Percentiles rank a stretch among this genome's conserved stretches.
These are phyloP conservation scores for Tetragonisca angustula DNA, from an alignment of 2,888 invertebrate genomes.

Conservation along the genomic window DNA sequence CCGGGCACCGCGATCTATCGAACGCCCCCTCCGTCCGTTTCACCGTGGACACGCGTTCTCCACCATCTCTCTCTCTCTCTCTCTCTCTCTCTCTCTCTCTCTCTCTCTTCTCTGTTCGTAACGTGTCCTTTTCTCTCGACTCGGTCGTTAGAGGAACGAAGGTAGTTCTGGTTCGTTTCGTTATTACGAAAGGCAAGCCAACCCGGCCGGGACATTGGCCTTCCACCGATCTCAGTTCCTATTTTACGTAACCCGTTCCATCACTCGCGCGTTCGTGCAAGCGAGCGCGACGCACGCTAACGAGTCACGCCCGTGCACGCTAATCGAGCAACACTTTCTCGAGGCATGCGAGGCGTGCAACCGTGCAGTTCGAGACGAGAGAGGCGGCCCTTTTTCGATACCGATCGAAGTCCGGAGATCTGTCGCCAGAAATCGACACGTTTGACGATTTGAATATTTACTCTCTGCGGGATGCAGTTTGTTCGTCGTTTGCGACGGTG, in stretches of 20 bases:
- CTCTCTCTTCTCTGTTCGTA: too few relatives aligned
- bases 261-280: conserved; percentile 47
- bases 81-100: not conserved
- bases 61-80: conserved; percentile 7
- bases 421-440: too few relatives aligned
- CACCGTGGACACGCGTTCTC: conserved; percentile 1
- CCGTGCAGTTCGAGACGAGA: not conserved
- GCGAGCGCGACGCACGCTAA: conserved; percentile 49
- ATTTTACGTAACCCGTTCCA: conserved; percentile 77
- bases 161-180: conserved; percentile 50
- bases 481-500: too few relatives aligned
- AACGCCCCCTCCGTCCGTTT: conserved; percentile 2
- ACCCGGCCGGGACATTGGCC: conserved; percentile 78
- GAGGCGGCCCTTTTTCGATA: too few relatives aligned
- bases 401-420: too few relatives aligned
- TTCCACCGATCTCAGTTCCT: conserved; percentile 72
- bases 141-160: too few relatives aligned
- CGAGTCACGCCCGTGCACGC: conserved; percentile 50
- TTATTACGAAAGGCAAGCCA: conserved; percentile 51
- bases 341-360: not conserved
- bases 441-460: too few relatives aligned
- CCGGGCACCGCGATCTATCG: conserved; percentile 4
- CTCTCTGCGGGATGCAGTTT: too few relatives aligned
- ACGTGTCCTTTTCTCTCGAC: too few relatives aligned
- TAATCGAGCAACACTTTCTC: conserved; percentile 45